Evolutionary conservation across 2,888 invertebrate genomes (phyloP), one percentile per base, ranked within the genome.

Genomic region (Drosophila melanosoma): DNA sequence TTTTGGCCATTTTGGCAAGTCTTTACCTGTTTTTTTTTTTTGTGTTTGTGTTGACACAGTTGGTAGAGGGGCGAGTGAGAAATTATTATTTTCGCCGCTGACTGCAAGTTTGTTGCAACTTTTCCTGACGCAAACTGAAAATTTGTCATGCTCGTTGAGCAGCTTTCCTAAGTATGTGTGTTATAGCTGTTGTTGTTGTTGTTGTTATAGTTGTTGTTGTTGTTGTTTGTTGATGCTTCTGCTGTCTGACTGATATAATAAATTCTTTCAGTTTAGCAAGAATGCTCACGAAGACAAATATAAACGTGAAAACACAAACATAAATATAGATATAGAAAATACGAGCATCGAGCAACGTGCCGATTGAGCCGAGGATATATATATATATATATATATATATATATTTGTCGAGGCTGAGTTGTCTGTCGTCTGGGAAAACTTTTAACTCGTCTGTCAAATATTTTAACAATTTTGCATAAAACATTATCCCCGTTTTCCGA

Each of bases 391-490:
- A n/a, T n/a, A n/a, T n/a, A 15, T 23, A 33, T 29, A 29, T 29
- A 29, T 20, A 33, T 58, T 62, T 32, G 49, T 57, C 65, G 66
- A 80, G 71, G 59, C 66, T 79, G 67, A 70, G 63, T 69, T 49
- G 73, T 64, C 38, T 12, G 20, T 51, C 57, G 88, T 85, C 88
- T 85, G 78, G 71, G 65, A 17, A 67, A 84, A 85, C 85, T 85
- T 87, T 85, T 87, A 89, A 87, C 90, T 87, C 81, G 61, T 77
- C 90, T 89, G 80, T 69, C 85, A 89, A 88, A 87, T 89, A 90
- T 87, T 87, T 87, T 79, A 87, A 82, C 80, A 90, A 87, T 89
- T 87, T 86, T 86, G 81, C 89, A 90, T 87, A 90, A 87, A 90
- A 88, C 82, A 88, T 87, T 89, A 74, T 73, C 29, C n/a, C 36